Percentiles rank a stretch among this genome's conserved stretches.
Evolutionary conservation across 1,140 invertebrate species (phyloP).

Genomic region (Sweltsa coloradensis): DNA sequence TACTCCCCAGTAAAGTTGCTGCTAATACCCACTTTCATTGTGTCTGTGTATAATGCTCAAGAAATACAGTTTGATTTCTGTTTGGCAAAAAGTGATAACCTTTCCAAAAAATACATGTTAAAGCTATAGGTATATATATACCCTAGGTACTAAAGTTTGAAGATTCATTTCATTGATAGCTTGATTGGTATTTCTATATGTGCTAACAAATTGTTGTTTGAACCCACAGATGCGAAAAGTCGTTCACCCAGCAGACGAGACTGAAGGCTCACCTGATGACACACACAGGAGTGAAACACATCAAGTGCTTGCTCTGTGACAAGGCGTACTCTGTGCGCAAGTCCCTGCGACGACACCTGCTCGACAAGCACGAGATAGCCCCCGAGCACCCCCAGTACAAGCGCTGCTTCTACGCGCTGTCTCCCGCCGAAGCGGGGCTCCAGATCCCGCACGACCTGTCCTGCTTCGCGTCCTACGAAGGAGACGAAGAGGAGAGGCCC

Average conservation of each 20-base stretch:
- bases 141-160: no score
- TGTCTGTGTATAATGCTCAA: no score
- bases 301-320: slow-evolving; percentile 17
- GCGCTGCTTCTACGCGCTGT: slow-evolving; percentile 16
- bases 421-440: slow-evolving; percentile 17
- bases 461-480: not conserved
- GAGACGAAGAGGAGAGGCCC: slow-evolving; percentile 3
- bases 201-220: no score
- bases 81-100: no score
- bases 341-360: slow-evolving; percentile 16
- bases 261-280: slow-evolving; percentile 19
- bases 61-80: no score
- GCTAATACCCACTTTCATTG: no score
- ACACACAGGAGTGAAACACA: slow-evolving; percentile 19
- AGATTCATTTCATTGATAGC: no score
- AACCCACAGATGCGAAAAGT: slow-evolving; percentile 15
- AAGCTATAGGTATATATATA: no score
- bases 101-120: no score
- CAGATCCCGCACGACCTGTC: slow-evolving; percentile 12
- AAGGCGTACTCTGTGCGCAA: slow-evolving; percentile 16
- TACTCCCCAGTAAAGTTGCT: no score
- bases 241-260: slow-evolving; percentile 14
- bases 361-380: slow-evolving; percentile 16
- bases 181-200: no score
- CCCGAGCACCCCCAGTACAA: slow-evolving; percentile 17